Evolutionary conservation across 1,140 invertebrate species (phyloP).

Genomic region (Drosophila willistoni): DNA sequence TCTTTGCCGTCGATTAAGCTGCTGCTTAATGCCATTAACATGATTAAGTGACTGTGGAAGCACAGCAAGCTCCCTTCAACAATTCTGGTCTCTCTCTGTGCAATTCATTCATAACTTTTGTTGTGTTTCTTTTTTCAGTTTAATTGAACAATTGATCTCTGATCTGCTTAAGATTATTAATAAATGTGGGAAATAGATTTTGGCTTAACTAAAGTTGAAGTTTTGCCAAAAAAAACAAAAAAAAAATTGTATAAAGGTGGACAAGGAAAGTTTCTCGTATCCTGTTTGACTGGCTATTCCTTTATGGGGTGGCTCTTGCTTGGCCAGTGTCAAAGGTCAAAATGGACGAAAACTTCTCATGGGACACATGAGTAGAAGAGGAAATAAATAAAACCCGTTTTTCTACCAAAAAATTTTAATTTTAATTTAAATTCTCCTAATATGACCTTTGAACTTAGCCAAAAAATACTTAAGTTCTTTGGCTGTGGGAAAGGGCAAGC

Average conservation of each 20-base stretch:
- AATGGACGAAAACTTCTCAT: conserved; percentile 79
- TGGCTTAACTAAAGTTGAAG: background rate
- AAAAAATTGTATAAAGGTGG: background rate
- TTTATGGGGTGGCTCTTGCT: conserved; percentile 59
- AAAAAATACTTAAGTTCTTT: conserved; percentile 43
- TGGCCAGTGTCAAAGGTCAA: conserved; percentile 73
- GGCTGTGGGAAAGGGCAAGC: conserved; percentile 54
- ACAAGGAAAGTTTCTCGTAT: conserved; percentile 26
- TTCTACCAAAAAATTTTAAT: conserved; percentile 42
- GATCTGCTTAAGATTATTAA: conserved; percentile 52
- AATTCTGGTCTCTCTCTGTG: conserved; percentile 18
- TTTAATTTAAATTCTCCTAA: conserved; percentile 54
- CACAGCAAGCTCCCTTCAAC: background rate
- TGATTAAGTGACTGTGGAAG: conserved; percentile 64
- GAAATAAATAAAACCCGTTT: conserved; percentile 58
- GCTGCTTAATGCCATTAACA: conserved; percentile 80
- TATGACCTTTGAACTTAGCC: conserved; percentile 77
- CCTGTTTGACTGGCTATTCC: conserved; percentile 56
- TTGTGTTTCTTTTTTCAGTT: conserved; percentile 39
- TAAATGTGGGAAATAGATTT: conserved; percentile 33
- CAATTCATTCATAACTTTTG: conserved; percentile 64
- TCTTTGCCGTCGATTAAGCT: conserved; percentile 79
- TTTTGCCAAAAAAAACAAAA: conserved; percentile 3
- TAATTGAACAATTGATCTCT: conserved; percentile 79
- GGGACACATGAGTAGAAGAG: conserved; percentile 57